Evolutionary conservation across 2,113 vertebrate species (phyloP).

Genomic region (Cromileptes altivelis): DNA sequence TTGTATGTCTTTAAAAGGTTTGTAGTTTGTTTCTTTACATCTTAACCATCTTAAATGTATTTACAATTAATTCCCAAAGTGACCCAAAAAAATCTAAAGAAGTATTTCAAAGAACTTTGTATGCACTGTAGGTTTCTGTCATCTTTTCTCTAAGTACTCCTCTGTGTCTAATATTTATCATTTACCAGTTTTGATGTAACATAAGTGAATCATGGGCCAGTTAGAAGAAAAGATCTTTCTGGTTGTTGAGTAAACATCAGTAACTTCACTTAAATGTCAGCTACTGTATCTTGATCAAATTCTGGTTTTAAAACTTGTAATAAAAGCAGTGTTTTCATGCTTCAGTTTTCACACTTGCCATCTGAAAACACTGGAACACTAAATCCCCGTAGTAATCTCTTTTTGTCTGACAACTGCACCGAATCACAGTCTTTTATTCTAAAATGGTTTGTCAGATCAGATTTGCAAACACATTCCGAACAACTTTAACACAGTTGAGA

Average conservation of each 20-base stretch:
- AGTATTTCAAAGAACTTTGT: background rate
- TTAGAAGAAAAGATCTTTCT: background rate
- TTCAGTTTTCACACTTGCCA: background rate
- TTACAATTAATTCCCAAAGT: too few relatives aligned
- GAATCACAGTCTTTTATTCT: slow-evolving; percentile 13
- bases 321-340: background rate
- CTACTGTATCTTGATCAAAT: too few relatives aligned
- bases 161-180: background rate
- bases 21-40: too few relatives aligned
- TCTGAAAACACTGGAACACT: background rate
- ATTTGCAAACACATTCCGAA: slow-evolving; percentile 16
- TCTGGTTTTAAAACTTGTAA: background rate
- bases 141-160: background rate
- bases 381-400: slow-evolving; percentile 30
- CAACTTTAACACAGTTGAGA: background rate
- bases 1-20: too few relatives aligned
- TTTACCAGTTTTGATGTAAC: background rate
- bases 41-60: too few relatives aligned
- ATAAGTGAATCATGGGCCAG: background rate
- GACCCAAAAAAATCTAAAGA: background rate
- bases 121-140: background rate
- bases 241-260: background rate
- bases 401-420: background rate
- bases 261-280: background rate
- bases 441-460: slow-evolving; percentile 16